Evolutionary conservation across 1,140 invertebrate species (phyloP), one percentile per base, ranked within the genome.

Genomic region (Ceratina australensis): DNA sequence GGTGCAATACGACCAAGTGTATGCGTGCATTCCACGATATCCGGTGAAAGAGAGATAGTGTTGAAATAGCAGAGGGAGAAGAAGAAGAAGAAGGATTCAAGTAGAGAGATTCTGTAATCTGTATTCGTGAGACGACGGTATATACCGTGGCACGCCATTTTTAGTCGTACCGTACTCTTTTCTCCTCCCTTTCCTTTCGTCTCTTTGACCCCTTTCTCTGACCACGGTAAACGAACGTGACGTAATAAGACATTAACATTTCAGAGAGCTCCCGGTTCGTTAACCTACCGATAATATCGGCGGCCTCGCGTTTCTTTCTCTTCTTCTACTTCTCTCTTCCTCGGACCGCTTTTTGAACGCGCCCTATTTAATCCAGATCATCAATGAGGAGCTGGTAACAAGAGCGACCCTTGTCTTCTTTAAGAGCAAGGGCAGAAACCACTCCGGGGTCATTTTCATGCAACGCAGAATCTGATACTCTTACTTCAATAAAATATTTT

Each of bases 241-340:
- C 75, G 79, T 65, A 79, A 79, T 54, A 52, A 78, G 74, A 60
- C 74, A 69, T 80, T 80, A 80, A 78, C 75, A 78, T 78, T 72
- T 78, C 60, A 59, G 26, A 22, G 64, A 64, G 18, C 26, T 50
- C 18, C 59, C 18, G 49, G 60, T 80, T 77, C 67, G 67, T 80
- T 80, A 78, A 80, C 74, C 75, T 16, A 22, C 24, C 72, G 20
- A 79, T 67, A 47, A 52, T 54, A 67, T 56, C 47, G 56, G 0
- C 54, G 50, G 4, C 13, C 59, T 49, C 47, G 54, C 24, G 26
- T 33, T 57, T 28, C 26, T 15, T 33, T 47, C 15, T 26, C 52
- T 54, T 15, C n/a, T 15, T 10, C 52, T 54, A n/a, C 66, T 33
- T 65, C 18, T 49, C 22, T 72, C 26, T 33, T 52, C n/a, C 26